Percentiles rank a stretch among this genome's conserved stretches.
phyloP scores from a whole-genome alignment of 2,797 vertebrate species.

The Ataeniobius toweri region DNA sequence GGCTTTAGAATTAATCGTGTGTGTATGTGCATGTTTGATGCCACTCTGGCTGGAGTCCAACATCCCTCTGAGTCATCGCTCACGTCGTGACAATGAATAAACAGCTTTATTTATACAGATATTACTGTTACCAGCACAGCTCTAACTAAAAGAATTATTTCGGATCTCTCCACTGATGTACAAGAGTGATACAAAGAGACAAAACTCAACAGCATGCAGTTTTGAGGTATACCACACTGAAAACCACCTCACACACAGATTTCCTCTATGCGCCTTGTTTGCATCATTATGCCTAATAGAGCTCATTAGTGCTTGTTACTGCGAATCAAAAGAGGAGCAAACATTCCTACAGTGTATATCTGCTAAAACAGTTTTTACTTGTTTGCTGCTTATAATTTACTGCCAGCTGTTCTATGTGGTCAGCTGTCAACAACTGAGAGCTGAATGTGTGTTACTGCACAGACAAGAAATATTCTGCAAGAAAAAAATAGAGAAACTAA shows the following conservation, averaged over 20 bases:
- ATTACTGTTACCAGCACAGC: conserved; percentile 45
- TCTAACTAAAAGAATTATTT: conserved; percentile 41
- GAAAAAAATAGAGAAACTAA: background rate
- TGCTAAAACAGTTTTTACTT: conserved; percentile 17
- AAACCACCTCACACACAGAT: background rate
- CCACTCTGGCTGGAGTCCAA: conserved; percentile 35
- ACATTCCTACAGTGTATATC: conserved; percentile 1
- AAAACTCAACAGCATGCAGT: conserved; percentile 4
- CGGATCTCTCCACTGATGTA: conserved; percentile 40
- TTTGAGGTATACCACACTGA: background rate
- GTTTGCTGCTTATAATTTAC: conserved; percentile 26
- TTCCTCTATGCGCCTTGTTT: conserved; percentile 23
- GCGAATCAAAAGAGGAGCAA: conserved; percentile 23
- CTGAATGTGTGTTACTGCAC: background rate
- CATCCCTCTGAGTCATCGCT: conserved; percentile 52
- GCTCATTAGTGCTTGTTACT: conserved; percentile 46
- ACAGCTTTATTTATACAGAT: conserved; percentile 58
- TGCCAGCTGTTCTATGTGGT: background rate
- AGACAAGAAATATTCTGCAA: background rate
- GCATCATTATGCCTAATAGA: conserved; percentile 43
- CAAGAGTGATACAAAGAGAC: conserved; percentile 30
- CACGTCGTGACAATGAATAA: conserved; percentile 51
- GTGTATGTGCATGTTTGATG: conserved; percentile 41
- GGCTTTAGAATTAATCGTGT: conserved; percentile 12
- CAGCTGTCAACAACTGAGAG: conserved; percentile 1